These are phyloP conservation scores for Ischnura elegans DNA, from an alignment of 2,888 invertebrate genomes.

Conservation along the genomic window DNA sequence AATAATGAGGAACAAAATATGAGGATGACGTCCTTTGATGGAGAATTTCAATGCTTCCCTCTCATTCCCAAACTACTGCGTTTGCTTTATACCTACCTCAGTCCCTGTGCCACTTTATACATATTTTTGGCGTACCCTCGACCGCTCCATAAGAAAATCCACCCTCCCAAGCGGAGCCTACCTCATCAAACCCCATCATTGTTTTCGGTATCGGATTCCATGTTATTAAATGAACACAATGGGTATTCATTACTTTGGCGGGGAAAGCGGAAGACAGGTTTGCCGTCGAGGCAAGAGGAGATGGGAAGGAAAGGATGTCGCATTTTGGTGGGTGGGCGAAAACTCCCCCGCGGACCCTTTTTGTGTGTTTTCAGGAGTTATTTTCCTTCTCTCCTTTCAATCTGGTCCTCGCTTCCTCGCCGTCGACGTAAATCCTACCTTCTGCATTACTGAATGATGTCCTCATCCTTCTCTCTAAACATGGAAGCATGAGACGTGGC, in stretches of 20 bases:
- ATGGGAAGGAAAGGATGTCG: neutral
- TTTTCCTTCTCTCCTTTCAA: neutral
- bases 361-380: neutral
- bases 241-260: constrained; percentile 36
- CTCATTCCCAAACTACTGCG: neutral
- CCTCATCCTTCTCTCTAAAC: neutral
- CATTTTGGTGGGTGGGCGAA: neutral
- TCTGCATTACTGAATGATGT: neutral
- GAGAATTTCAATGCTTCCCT: neutral
- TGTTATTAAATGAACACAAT: constrained; percentile 63
- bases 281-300: neutral
- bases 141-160: neutral
- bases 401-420: neutral
- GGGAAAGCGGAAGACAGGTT: constrained; percentile 19
- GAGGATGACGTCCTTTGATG: neutral
- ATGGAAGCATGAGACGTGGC: no score
- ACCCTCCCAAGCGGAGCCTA: neutral
- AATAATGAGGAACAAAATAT: constrained; percentile 5
- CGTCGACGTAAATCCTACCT: neutral
- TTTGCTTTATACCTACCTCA: neutral
- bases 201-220: constrained; percentile 60
- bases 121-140: neutral
- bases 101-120: neutral
- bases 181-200: constrained; percentile 31
- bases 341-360: neutral